Percentiles rank a stretch among this genome's conserved stretches.
phyloP scores from a whole-genome alignment of 2,797 vertebrate species.

The Buphagus erythrorhynchus region DNA sequence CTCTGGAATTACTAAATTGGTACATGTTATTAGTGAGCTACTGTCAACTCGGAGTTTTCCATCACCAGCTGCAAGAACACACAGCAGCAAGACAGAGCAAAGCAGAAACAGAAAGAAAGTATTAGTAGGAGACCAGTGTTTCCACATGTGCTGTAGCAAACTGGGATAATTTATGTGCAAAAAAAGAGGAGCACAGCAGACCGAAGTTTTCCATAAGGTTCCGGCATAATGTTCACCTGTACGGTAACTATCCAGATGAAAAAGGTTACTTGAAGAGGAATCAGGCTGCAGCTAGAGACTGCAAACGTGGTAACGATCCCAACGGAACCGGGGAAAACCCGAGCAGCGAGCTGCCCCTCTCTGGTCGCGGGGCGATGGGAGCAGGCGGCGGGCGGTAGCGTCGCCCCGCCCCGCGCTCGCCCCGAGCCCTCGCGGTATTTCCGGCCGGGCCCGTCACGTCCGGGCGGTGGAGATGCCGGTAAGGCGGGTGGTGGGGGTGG shows the following conservation, averaged over 20 bases:
- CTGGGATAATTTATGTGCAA: background rate
- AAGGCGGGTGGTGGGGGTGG: background rate
- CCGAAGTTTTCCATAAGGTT: background rate
- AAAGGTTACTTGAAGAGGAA: background rate
- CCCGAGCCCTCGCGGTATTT: background rate
- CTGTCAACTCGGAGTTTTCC: background rate
- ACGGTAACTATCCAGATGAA: rapidly evolving
- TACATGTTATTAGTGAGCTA: background rate
- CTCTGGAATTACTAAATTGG: background rate
- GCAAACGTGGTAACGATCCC: background rate
- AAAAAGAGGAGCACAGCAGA: background rate
- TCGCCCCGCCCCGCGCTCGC: background rate
- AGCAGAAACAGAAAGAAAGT: background rate
- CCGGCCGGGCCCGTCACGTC: conserved; percentile 28
- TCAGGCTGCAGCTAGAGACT: background rate
- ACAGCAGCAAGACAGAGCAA: background rate
- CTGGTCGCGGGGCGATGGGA: rapidly evolving
- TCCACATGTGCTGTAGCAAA: background rate
- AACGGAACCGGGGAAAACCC: rapidly evolving
- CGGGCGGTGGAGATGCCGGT: conserved; percentile 68
- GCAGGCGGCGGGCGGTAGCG: background rate
- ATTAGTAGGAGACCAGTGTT: background rate
- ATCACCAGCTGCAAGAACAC: background rate
- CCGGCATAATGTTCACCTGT: background rate
- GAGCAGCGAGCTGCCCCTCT: rapidly evolving